Evolutionary conservation across 2,797 vertebrate genomes (phyloP).

Genomic region (Echiichthys vipera): DNA sequence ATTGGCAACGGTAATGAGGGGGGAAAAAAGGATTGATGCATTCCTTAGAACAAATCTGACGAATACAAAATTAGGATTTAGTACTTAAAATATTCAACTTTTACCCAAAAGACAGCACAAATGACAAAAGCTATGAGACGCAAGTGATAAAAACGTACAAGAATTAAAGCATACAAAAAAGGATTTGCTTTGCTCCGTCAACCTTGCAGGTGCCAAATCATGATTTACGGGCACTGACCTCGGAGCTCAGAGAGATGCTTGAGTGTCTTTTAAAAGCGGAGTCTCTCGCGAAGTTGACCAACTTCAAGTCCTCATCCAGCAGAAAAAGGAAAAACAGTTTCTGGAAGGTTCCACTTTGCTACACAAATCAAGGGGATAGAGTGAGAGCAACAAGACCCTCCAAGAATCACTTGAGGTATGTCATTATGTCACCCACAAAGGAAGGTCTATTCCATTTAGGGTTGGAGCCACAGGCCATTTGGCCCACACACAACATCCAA

Average conservation of each 20-base stretch:
- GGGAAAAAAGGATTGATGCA: neutral
- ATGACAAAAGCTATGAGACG: slow-evolving; percentile 7
- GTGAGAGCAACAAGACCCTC: slow-evolving; percentile 67
- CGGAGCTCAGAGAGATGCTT: slow-evolving; percentile 39
- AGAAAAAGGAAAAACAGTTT: slow-evolving; percentile 28
- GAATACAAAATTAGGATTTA: neutral
- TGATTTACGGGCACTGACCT: slow-evolving; percentile 42
- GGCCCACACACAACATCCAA: slow-evolving; percentile 65
- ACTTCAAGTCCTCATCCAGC: slow-evolving; percentile 51
- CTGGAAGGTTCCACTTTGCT: slow-evolving; percentile 59
- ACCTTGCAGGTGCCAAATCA: slow-evolving; percentile 44
- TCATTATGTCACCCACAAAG: slow-evolving; percentile 82
- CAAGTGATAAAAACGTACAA: slow-evolving; percentile 13
- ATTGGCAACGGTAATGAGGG: neutral
- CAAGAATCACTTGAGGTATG: slow-evolving; percentile 74
- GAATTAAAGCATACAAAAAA: slow-evolving; percentile 33
- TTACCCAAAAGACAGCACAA: neutral
- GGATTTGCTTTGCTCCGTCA: slow-evolving; percentile 49
- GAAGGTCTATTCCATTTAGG: slow-evolving; percentile 75
- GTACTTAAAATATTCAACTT: neutral
- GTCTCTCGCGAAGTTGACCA: slow-evolving; percentile 21
- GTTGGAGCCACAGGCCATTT: slow-evolving; percentile 70
- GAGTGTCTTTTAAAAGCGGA: slow-evolving; percentile 40
- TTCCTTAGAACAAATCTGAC: neutral
- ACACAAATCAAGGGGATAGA: slow-evolving; percentile 57